phyloP scores from a whole-genome alignment of 2,113 vertebrate genomes.

The Plotosus lineatus region DNA sequence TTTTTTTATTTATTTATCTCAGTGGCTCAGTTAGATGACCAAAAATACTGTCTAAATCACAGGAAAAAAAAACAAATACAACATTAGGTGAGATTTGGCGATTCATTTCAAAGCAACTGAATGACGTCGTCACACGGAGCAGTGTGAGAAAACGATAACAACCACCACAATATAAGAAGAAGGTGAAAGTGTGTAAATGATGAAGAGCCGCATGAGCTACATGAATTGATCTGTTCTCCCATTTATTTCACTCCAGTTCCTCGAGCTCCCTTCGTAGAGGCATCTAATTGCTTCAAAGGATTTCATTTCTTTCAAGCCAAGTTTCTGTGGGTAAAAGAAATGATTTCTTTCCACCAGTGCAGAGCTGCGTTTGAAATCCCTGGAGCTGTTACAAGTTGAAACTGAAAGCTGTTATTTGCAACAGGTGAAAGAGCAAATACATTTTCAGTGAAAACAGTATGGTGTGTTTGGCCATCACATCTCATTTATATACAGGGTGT shows the following conservation, averaged over 20 bases:
- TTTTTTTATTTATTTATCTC: too few species aligned
- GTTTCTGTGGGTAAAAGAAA: not conserved
- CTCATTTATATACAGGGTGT: not conserved
- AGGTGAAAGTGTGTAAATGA: not conserved
- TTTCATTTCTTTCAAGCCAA: not conserved
- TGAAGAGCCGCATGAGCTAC: not conserved
- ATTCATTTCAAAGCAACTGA: not conserved
- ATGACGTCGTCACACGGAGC: not conserved
- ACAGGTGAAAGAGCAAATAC: not conserved
- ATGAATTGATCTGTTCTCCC: slow-evolving; percentile 14
- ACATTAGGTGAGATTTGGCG: not conserved
- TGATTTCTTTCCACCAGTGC: not conserved
- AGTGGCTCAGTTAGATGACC: too few species aligned
- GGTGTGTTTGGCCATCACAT: too few species aligned
- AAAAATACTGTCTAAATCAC: not conserved
- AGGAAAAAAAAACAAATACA: not conserved
- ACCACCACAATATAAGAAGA: not conserved
- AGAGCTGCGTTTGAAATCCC: slow-evolving; percentile 1
- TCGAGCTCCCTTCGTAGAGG: slow-evolving; percentile 20
- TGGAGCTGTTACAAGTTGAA: slow-evolving; percentile 9
- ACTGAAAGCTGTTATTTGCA: not conserved
- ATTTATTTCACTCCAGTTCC: slow-evolving; percentile 21
- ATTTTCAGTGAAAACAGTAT: not conserved
- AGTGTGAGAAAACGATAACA: not conserved
- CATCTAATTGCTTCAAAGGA: slow-evolving; percentile 43